Base-by-base conservation (phyloP, 2,888 invertebrate species). In the Perizoma affinitatum region DNA sequence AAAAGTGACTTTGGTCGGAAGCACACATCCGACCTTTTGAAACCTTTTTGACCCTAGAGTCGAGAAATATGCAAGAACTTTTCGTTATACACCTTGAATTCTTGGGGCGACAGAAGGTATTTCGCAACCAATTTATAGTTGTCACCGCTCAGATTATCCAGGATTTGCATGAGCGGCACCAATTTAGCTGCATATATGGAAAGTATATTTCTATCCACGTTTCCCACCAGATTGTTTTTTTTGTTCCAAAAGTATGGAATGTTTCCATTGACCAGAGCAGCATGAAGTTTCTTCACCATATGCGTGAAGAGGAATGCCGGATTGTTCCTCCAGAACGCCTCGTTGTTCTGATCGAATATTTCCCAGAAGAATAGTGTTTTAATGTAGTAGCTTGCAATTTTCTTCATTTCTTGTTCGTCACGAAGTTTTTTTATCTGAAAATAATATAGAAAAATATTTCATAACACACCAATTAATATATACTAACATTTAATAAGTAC, bases 331-430 rank as follows among this genome's bases (percentile, higher is more conserved):
- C 91, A 90, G 63, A 80, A 88, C 0, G 57, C 52, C 5, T 69
- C 63, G 33, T 83, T 74, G 42, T 79, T 72, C 8, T 68, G 71
- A 9, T 76, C 76, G 0, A 73, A 63, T 8, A 83, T 75, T 65
- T 90, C 88, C 80, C 88, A 89, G 53, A 92, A 86, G 69, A 92
- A 90, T 0, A 94, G 63, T 0, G 93, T 93, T 72, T 94, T 94
- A 0, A 94, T 90, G 54, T 90, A 93, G 67, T 94, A 94, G 66
- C 94, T 94, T 0, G 93, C 88, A n/a, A 94, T 83, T 6, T 78
- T 77, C 0, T 82, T 67, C 86, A 93, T 90, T 0, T 76, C 74
- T 44, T 81, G 81, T 0, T 81, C 75, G 67, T 94, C 93, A 4
- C 94, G 87, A 3, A 94, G 71, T 78, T 93, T 93, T 82, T 94